These are phyloP conservation scores for Protodeltote pygarga DNA, from an alignment of 2,888 invertebrate genomes.

Conservation along the genomic window DNA sequence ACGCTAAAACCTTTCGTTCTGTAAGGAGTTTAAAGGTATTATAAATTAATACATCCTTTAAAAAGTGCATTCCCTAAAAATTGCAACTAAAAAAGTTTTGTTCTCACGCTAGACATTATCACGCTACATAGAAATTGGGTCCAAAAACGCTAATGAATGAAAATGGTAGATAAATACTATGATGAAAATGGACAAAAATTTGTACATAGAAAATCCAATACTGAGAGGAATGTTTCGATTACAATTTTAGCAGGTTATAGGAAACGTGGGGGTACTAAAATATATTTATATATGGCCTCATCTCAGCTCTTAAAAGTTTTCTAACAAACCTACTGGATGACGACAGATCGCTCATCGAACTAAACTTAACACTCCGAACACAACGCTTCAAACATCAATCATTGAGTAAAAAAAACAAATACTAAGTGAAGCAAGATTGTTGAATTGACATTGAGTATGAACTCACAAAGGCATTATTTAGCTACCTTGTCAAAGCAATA, in stretches of 20 bases:
- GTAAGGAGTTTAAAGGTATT: background rate
- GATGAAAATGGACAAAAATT: conserved; percentile 42
- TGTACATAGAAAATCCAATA: conserved; percentile 68
- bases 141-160: conserved; percentile 9
- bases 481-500: too few species aligned
- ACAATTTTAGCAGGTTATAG: conserved; percentile 34
- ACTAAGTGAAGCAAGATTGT: conserved; percentile 8
- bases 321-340: conserved; percentile 82
- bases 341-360: conserved; percentile 46
- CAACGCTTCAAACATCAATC: conserved; percentile 44
- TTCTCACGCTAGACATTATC: too few species aligned
- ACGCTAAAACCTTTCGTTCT: too few species aligned
- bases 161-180: conserved; percentile 34
- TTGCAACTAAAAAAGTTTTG: background rate
- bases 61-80: background rate
- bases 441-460: too few species aligned
- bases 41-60: background rate
- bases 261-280: conserved; percentile 42
- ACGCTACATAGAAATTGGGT: background rate
- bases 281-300: conserved; percentile 66
- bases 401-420: conserved; percentile 39
- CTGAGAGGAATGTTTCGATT: conserved; percentile 75
- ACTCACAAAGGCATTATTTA: too few species aligned
- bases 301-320: conserved; percentile 78
- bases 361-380: conserved; percentile 45